Percentiles rank a stretch among this genome's conserved stretches.
Evolutionary conservation across 2,113 vertebrate species (phyloP).

Genomic region (Sylvietta virens): DNA sequence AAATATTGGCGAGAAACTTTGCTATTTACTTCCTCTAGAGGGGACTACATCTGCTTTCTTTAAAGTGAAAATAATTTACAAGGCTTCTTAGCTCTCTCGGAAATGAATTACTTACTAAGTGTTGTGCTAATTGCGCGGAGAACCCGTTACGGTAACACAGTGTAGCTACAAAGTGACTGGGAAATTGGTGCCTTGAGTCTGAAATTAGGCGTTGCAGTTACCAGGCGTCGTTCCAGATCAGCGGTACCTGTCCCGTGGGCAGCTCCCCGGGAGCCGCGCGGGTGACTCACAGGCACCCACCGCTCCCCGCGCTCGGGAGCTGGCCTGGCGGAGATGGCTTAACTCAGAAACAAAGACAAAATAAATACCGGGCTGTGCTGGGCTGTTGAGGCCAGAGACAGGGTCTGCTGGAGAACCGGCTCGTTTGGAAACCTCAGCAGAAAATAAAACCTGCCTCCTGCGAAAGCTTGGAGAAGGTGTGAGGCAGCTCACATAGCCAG

Average conservation of each 20-base stretch:
- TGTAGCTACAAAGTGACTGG: slow-evolving; percentile 69
- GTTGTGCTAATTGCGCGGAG: slow-evolving; percentile 51
- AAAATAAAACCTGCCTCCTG: background rate
- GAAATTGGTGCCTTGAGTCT: slow-evolving; percentile 68
- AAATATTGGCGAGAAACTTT: background rate
- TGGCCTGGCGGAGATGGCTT: background rate
- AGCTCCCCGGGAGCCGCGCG: background rate
- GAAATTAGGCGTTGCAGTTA: slow-evolving; percentile 70
- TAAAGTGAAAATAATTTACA: slow-evolving; percentile 1
- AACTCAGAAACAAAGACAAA: background rate
- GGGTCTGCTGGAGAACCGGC: background rate
- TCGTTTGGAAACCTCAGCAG: background rate
- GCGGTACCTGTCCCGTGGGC: slow-evolving; percentile 49
- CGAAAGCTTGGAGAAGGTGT: background rate
- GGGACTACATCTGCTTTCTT: background rate
- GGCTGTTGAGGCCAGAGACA: background rate
- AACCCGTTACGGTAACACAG: slow-evolving; percentile 11
- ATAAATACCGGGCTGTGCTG: background rate
- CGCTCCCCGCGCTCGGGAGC: background rate
- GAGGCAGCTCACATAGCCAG: background rate
- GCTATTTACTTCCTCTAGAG: background rate
- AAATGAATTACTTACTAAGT: slow-evolving; percentile 46
- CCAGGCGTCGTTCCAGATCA: slow-evolving; percentile 50
- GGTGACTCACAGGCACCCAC: slow-evolving; percentile 9
- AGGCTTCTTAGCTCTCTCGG: background rate